Base-by-base conservation (phyloP, 2,113 vertebrate genomes). In the Syrrhaptes paradoxus region DNA sequence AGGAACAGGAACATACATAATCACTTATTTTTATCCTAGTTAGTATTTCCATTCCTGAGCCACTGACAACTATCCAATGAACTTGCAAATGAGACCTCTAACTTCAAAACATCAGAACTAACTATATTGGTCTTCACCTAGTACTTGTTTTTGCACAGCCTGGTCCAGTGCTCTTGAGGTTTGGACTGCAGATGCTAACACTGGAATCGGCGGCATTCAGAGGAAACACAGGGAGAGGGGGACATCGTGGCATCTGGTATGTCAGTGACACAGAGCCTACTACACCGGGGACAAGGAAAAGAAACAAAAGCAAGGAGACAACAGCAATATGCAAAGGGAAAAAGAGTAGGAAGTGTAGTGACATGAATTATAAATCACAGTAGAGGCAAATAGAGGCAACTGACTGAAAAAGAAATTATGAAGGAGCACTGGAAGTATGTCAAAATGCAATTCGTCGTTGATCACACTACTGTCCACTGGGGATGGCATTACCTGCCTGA, bases 401-500 rank as follows among this genome's bases (percentile, higher is more conserved):
- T 65, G 32, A 86, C 21, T 95, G 80, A 83, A 88, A 94, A 79
- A 76, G 57, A 93, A 85, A 75, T 73, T 59, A 87, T 10, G 52
- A 90, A 93, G 46, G 28, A 93, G 38, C 41, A 77, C 31, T 51
- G 54, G 55, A 94, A 86, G 19, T 45, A 48, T 48, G 45, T 77
- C 82, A 87, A 85, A 95, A 96, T 29, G 41, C 38, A 90, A 87
- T 89, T 85, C 26, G 13, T 81, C 43, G 5, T 2, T 81, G 70
- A 96, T 46, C 59, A 79, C 25, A 20, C 51, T 83, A 59, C 79
- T 68, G 41, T 67, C 78, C 28, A 36, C 49, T 32, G 15, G 18
- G 95, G 59, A 63, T 93, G 74, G 66, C 46, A 25, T 61, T 73
- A 92, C 74, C 76, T 95, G 59, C 57, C 67, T 92, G 71, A 85